These are phyloP conservation scores for Oreamnos americanus DNA, from an alignment of 2,113 vertebrate species.

Conservation along the genomic window DNA sequence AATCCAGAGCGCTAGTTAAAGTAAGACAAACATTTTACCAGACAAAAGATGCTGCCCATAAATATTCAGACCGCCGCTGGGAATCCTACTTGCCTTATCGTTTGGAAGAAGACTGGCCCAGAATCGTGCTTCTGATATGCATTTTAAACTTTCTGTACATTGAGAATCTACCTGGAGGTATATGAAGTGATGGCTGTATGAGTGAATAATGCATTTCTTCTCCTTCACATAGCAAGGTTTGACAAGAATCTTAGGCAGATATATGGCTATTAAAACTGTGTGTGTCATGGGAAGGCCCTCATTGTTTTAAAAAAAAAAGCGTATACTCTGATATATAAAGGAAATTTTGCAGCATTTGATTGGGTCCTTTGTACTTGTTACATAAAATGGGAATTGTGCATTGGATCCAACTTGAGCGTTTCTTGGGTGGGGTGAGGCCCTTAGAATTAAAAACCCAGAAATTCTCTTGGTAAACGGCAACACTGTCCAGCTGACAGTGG, in stretches of 20 bases:
- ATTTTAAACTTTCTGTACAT: conserved; percentile 21
- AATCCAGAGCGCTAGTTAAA: conserved; percentile 46
- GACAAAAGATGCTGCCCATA: conserved; percentile 33
- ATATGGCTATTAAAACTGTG: neutral
- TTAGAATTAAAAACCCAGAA: neutral
- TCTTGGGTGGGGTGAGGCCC: neutral
- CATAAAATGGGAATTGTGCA: neutral
- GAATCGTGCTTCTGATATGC: neutral
- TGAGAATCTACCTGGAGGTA: neutral
- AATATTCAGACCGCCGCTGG: conserved; percentile 46
- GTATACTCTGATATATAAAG: neutral
- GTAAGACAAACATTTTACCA: conserved; percentile 23
- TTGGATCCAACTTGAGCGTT: neutral
- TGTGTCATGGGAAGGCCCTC: neutral
- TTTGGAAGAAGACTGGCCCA: neutral
- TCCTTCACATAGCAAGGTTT: neutral
- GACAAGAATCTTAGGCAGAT: neutral
- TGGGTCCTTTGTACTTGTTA: neutral
- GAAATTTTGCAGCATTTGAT: neutral
- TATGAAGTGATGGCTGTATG: neutral
- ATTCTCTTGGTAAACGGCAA: neutral
- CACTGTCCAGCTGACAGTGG: neutral
- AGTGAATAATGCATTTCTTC: neutral
- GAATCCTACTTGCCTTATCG: conserved; percentile 27
- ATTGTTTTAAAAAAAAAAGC: neutral